These are phyloP conservation scores for Troilus luridus DNA, from an alignment of 2,888 invertebrate genomes.

Conservation along the genomic window DNA sequence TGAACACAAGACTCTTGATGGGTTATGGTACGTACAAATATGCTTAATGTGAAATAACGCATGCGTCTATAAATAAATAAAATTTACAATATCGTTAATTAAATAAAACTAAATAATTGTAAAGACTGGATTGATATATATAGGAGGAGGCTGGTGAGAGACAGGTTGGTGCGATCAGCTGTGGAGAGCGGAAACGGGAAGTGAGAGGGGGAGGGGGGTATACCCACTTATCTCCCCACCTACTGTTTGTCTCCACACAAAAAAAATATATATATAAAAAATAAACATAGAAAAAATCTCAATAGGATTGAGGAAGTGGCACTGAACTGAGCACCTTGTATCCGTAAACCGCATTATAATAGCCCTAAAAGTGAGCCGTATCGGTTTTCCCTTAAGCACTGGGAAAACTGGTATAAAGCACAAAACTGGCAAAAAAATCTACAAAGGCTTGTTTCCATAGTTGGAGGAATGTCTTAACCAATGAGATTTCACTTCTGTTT, in stretches of 20 bases:
- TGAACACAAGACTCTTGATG: no score
- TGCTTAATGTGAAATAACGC: no score
- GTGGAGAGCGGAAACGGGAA: conserved; percentile 24
- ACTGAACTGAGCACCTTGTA: conserved; percentile 1
- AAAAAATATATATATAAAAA: conserved; percentile 13
- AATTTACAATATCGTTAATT: no score
- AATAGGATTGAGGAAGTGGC: conserved; percentile 16
- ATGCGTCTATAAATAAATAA: no score
- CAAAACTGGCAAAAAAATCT: background rate
- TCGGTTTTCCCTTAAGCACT: background rate
- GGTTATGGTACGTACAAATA: no score
- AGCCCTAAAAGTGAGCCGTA: background rate
- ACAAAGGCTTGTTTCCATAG: background rate
- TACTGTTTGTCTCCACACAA: conserved; percentile 1
- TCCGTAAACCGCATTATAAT: conserved; percentile 12
- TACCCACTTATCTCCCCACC: conserved; percentile 27
- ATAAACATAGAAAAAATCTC: background rate
- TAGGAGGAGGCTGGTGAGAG: background rate
- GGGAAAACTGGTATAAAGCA: background rate
- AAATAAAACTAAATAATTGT: no score
- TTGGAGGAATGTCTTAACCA: background rate
- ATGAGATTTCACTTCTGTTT: no score
- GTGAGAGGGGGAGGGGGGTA: background rate
- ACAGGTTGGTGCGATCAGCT: conserved; percentile 48
- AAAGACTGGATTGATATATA: background rate